Evolutionary conservation across 64 coral and sea anemone species (phyloP).

Genomic region (Astreopora myriophthalma): DNA sequence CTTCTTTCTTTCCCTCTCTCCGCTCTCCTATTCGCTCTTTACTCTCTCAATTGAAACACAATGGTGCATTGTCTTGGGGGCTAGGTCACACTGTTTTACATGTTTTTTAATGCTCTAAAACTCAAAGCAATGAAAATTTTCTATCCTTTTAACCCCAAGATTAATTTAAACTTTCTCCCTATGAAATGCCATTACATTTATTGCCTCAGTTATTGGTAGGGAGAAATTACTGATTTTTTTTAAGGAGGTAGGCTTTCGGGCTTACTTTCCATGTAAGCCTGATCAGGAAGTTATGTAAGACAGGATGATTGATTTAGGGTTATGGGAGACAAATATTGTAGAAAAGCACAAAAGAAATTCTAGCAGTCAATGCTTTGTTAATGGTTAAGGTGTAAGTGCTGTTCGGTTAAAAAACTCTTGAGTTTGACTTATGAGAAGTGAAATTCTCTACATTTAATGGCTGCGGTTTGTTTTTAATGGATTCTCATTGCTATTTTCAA

Average conservation of each 20-base stretch:
- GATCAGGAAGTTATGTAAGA: not conserved
- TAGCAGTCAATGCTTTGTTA: no score
- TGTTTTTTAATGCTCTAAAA: not conserved
- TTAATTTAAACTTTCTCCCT: not conserved
- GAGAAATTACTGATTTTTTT: not conserved
- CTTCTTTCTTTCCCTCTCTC: not conserved
- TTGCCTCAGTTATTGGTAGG: not conserved
- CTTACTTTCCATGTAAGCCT: not conserved
- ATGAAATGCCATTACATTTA: not conserved
- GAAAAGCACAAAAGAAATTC: not conserved
- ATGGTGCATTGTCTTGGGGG: not conserved
- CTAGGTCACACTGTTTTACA: not conserved
- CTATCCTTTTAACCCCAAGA: not conserved
- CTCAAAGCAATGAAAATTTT: not conserved
- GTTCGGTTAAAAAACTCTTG: no score
- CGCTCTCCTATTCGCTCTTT: not conserved
- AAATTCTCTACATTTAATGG: not conserved
- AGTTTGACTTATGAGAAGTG: not conserved
- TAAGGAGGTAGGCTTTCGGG: not conserved
- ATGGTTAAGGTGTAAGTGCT: no score
- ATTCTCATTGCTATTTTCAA: not conserved
- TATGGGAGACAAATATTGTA: not conserved
- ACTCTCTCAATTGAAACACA: not conserved
- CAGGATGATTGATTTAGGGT: not conserved
- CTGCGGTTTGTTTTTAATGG: not conserved